Conservation (phyloP, 2,797 vertebrate species). For the Enteromius trimaculatus region DNA sequence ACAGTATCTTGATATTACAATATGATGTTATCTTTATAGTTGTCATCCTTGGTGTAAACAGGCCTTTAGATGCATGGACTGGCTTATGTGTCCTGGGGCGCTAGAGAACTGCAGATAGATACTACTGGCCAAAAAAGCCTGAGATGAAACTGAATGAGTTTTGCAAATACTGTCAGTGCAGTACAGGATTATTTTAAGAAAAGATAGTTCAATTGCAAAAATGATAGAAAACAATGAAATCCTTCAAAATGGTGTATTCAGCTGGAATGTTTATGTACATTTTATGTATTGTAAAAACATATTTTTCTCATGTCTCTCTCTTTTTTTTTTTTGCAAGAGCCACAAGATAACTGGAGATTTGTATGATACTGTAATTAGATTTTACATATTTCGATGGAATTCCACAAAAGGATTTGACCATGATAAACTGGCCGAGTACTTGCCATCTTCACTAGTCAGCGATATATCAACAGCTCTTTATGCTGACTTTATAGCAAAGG, state of each 20-base stretch:
- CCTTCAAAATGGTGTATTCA: background rate
- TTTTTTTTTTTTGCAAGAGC: conserved; percentile 28
- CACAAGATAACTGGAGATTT: conserved; percentile 42
- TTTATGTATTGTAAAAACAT: background rate
- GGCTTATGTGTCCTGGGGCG: no score
- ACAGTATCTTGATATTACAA: no score
- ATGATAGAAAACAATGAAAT: background rate
- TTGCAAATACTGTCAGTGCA: background rate
- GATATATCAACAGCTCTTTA: conserved; percentile 58
- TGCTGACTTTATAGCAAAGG: conserved; percentile 53
- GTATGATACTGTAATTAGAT: conserved; percentile 32
- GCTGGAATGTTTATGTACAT: background rate
- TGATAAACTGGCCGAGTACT: conserved; percentile 45
- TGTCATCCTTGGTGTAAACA: no score
- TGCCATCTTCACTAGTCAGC: conserved; percentile 55
- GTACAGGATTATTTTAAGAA: background rate
- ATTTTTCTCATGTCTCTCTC: background rate
- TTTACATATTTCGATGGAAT: conserved; percentile 53
- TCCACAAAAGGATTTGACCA: conserved; percentile 53
- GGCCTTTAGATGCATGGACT: no score
- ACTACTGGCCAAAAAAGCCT: background rate
- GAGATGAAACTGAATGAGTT: background rate
- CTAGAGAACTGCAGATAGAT: no score
- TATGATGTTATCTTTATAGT: no score
- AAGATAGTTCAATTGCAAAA: background rate